A percentile compares a stretch with the other conserved stretches of the same genome.
Evolutionary conservation across 2,113 vertebrate species (phyloP).

Genomic region (Macrotus californicus): DNA sequence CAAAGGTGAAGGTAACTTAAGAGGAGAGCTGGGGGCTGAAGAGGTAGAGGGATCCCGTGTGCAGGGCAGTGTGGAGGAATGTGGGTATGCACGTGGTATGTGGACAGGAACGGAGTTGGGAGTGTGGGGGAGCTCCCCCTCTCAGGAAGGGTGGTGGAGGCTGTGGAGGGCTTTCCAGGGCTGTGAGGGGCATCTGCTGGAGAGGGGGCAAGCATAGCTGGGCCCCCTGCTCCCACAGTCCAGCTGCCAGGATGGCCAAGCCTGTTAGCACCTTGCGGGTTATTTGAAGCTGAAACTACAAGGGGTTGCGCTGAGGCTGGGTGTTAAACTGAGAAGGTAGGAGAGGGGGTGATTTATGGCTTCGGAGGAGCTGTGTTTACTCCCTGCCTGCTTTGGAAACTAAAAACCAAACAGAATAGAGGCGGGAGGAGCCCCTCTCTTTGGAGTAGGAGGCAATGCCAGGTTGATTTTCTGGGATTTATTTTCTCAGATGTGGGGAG

Average conservation of each 20-base stretch:
- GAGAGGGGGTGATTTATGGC: slow-evolving; percentile 88
- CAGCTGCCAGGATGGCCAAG: slow-evolving; percentile 67
- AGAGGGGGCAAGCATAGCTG: neutral
- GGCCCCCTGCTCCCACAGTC: neutral
- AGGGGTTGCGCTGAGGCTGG: slow-evolving; percentile 75
- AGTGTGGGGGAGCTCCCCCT: neutral
- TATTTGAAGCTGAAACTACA: slow-evolving; percentile 79
- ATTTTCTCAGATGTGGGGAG: slow-evolving; percentile 61
- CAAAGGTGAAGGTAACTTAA: slow-evolving; percentile 13
- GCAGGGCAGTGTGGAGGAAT: neutral
- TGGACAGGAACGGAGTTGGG: neutral
- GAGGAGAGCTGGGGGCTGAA: neutral
- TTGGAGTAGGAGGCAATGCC: slow-evolving; percentile 32
- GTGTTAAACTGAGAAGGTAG: slow-evolving; percentile 82
- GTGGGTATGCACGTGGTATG: neutral
- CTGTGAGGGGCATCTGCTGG: neutral
- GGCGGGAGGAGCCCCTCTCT: slow-evolving; percentile 36
- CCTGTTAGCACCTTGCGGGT: slow-evolving; percentile 77
- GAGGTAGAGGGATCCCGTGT: neutral
- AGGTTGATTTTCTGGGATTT: neutral
- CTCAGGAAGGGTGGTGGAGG: neutral
- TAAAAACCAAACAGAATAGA: slow-evolving; percentile 65
- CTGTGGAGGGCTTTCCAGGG: neutral
- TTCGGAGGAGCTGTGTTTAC: slow-evolving; percentile 86
- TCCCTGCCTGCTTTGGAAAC: slow-evolving; percentile 76